phyloP scores from a whole-genome alignment of 1,140 invertebrate species.

The Cyclargus thomasi region DNA sequence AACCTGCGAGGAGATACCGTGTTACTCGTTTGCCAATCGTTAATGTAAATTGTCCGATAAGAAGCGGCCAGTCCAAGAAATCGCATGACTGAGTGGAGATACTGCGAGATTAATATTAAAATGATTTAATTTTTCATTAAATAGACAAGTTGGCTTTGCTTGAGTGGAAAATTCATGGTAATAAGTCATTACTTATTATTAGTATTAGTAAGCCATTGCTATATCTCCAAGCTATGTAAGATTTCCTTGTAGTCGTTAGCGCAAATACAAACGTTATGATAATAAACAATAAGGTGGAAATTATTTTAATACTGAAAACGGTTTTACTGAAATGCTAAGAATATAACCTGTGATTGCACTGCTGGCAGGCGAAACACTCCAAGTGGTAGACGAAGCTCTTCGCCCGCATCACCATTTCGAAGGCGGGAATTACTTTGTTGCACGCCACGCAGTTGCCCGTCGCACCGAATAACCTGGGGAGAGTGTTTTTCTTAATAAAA shows the following conservation, averaged over 20 bases:
- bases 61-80: constrained; percentile 19
- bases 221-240: not conserved
- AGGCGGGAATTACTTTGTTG: constrained; percentile 95
- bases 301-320: no score
- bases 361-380: constrained; percentile 97
- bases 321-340: not conserved
- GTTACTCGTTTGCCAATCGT: constrained; percentile 81
- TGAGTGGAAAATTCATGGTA: constrained; percentile 13
- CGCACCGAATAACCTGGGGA: constrained; percentile 89
- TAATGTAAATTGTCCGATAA: constrained; percentile 24
- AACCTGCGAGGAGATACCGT: constrained; percentile 96
- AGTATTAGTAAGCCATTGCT: no score
- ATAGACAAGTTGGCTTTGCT: not conserved
- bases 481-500: constrained; percentile 4
- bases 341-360: constrained; percentile 93
- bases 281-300: no score
- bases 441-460: constrained; percentile 95
- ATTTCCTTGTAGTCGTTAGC: not conserved
- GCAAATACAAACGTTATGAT: no score
- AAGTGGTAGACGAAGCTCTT: constrained; percentile 96
- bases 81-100: constrained; percentile 22
- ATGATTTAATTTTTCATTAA: constrained; percentile 15
- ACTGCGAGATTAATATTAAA: constrained; percentile 8
- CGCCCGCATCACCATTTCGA: constrained; percentile 98
- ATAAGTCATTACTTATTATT: not conserved